Evolutionary conservation across 2,888 invertebrate species (phyloP).

Genomic region (Camponotus fellah): DNA sequence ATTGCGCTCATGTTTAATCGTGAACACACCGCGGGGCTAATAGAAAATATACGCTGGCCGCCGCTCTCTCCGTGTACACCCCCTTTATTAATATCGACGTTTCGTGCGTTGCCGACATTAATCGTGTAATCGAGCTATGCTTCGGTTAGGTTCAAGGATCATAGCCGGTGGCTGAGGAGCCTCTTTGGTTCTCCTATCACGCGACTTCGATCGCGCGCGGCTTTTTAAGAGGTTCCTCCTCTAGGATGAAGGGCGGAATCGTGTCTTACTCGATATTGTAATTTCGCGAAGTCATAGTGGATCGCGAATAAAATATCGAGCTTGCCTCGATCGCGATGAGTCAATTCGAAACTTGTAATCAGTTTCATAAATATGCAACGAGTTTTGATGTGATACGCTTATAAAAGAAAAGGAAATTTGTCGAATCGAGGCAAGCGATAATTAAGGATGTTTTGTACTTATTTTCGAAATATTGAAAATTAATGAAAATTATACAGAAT

Average conservation of each 20-base stretch:
- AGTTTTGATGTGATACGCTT: neutral
- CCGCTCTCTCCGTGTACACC: slow-evolving; percentile 19
- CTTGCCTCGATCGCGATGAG: neutral
- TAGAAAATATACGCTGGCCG: slow-evolving; percentile 47
- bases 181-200: slow-evolving; percentile 28
- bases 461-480: no score
- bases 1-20: slow-evolving; percentile 22
- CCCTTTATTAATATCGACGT: slow-evolving; percentile 56
- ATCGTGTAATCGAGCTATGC: slow-evolving; percentile 37
- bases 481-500: no score
- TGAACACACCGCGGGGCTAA: slow-evolving; percentile 22
- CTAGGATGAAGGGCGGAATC: neutral
- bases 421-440: neutral
- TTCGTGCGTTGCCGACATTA: slow-evolving; percentile 47
- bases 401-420: neutral
- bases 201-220: slow-evolving; percentile 32
- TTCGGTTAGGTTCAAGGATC: slow-evolving; percentile 25
- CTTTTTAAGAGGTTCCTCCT: slow-evolving; percentile 19
- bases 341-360: neutral
- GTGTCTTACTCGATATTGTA: slow-evolving; percentile 18
- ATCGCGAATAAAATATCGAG: neutral
- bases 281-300: slow-evolving; percentile 19
- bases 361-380: neutral
- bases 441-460: no score
- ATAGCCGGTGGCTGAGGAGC: slow-evolving; percentile 11